These are phyloP conservation scores for Amphipoea lucens DNA, from an alignment of 2,888 invertebrate species.

Conservation along the genomic window DNA sequence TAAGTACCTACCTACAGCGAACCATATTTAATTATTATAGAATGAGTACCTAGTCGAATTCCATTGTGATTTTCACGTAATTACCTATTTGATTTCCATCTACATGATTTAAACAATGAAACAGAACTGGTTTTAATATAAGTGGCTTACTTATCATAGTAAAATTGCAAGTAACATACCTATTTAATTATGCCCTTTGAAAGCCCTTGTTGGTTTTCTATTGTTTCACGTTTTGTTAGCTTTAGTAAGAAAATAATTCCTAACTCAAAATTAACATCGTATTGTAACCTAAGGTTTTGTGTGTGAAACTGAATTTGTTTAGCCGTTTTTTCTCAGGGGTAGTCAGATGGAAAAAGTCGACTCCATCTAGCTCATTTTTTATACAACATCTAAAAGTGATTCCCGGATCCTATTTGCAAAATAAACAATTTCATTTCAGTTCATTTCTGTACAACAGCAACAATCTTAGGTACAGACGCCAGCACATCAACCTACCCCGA, in stretches of 20 bases:
- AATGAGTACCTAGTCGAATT: constrained; percentile 13
- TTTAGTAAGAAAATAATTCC: not conserved
- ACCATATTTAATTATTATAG: constrained; percentile 14
- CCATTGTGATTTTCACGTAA: constrained; percentile 19
- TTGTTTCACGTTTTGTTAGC: not conserved
- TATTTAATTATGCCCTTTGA: not conserved
- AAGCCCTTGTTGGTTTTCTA: not conserved
- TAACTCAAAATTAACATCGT: not conserved
- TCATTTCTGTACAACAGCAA: not conserved
- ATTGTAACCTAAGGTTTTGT: not conserved
- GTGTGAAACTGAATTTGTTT: not conserved
- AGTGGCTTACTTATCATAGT: not conserved
- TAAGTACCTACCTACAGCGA: not conserved
- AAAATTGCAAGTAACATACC: constrained; percentile 5
- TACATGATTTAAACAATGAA: constrained; percentile 30
- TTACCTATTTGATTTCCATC: constrained; percentile 41
- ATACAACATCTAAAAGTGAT: too few species aligned
- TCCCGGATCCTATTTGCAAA: too few species aligned
- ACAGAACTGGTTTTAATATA: constrained; percentile 21
- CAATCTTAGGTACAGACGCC: not conserved
- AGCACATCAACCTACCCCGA: too few species aligned
- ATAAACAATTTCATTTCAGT: too few species aligned
- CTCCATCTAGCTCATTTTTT: too few species aligned
- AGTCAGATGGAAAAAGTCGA: too few species aligned
- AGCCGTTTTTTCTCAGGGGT: too few species aligned